Conservation (phyloP, 2,113 vertebrate species). For the Stomatorhinus ivindoensis region DNA sequence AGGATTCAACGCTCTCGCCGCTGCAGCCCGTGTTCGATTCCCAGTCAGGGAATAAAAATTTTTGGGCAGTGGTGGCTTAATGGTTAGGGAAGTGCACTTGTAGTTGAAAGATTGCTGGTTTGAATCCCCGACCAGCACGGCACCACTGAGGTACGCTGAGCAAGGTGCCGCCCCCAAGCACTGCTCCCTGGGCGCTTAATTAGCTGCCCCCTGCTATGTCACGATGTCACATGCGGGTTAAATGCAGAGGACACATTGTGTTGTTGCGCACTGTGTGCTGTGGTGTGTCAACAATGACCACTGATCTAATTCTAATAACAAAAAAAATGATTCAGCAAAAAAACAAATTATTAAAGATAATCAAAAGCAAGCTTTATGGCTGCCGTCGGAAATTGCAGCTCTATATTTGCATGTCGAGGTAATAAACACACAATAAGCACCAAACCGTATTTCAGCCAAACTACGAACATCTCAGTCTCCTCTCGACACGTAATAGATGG, state of each 20-base stretch:
- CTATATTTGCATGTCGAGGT: neutral
- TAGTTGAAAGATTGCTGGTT: too few relatives aligned
- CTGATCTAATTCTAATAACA: too few relatives aligned
- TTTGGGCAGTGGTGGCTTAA: neutral
- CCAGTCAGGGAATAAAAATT: constrained; percentile 34
- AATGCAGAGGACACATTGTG: too few relatives aligned
- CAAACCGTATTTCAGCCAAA: neutral
- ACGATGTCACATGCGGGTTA: too few relatives aligned
- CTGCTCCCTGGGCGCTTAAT: too few relatives aligned
- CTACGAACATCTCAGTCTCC: neutral
- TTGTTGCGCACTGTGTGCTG: too few relatives aligned
- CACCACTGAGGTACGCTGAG: too few relatives aligned
- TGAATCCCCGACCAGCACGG: too few relatives aligned
- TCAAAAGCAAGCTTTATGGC: neutral
- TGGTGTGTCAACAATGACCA: too few relatives aligned
- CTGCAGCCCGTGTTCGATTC: constrained; percentile 46
- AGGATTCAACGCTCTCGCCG: constrained; percentile 32
- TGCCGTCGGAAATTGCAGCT: neutral
- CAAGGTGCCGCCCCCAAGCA: too few relatives aligned
- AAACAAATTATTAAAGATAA: constrained; percentile 6
- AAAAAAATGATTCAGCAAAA: constrained; percentile 6
- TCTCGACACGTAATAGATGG: neutral
- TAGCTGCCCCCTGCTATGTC: too few relatives aligned
- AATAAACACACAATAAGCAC: neutral
- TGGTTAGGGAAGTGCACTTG: too few relatives aligned